These are phyloP conservation scores for Eupsilia transversa DNA, from an alignment of 2,888 invertebrate species.

Conservation along the genomic window DNA sequence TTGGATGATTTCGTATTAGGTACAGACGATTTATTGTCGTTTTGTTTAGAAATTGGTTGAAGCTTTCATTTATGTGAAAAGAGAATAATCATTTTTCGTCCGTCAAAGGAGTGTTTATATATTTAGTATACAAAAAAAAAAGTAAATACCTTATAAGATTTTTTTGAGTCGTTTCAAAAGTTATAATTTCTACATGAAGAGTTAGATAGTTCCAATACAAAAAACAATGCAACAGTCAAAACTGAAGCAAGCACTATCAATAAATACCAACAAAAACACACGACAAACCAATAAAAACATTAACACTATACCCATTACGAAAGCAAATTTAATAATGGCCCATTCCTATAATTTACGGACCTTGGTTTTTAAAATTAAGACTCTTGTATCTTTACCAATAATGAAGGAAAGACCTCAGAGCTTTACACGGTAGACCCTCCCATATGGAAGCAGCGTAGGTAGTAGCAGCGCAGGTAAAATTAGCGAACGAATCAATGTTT, in stretches of 20 bases:
- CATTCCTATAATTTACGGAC: too few species aligned
- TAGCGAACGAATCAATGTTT: too few species aligned
- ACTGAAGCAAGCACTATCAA: not conserved
- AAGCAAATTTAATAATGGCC: slow-evolving; percentile 2
- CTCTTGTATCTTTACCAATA: too few species aligned
- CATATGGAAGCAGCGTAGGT: too few species aligned
- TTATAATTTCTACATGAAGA: not conserved
- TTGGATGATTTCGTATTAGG: slow-evolving; percentile 59
- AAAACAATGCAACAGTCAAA: not conserved
- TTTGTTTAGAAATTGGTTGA: slow-evolving; percentile 1
- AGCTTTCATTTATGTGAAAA: not conserved
- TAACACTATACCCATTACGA: not conserved
- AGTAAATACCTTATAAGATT: too few species aligned
- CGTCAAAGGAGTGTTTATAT: too few species aligned
- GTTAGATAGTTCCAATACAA: not conserved
- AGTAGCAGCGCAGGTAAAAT: too few species aligned
- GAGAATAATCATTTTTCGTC: not conserved
- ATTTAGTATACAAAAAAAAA: too few species aligned
- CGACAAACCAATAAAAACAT: slow-evolving; percentile 6
- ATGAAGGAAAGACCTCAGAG: too few species aligned
- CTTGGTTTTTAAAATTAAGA: too few species aligned
- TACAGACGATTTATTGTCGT: slow-evolving; percentile 27
- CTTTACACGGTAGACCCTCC: too few species aligned
- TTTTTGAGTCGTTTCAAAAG: too few species aligned
- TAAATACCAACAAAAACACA: not conserved